These are phyloP conservation scores for Tineola bisselliella DNA, from an alignment of 2,888 invertebrate genomes.

Conservation along the genomic window DNA sequence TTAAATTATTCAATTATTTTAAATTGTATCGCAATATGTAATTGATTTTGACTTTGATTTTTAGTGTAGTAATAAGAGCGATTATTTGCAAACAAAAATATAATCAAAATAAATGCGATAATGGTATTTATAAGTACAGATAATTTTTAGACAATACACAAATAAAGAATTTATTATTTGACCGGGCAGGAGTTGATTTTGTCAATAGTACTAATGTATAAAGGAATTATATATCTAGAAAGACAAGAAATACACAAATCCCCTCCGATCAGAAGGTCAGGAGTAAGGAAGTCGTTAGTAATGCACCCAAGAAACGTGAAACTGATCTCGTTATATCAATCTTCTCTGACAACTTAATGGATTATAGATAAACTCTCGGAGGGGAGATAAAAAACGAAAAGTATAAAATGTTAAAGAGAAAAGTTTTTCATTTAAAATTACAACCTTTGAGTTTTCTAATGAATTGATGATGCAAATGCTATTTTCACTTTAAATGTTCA, in stretches of 20 bases:
- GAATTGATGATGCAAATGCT: constrained; percentile 9
- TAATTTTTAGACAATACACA: no score
- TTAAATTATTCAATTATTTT: no score
- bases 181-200: no score
- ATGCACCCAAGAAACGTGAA: constrained; percentile 53
- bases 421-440: constrained; percentile 7
- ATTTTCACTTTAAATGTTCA: background rate
- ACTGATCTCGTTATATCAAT: constrained; percentile 54
- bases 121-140: no score
- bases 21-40: no score
- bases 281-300: constrained; percentile 27
- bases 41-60: no score
- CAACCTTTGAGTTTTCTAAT: constrained; percentile 10
- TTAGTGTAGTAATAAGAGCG: no score
- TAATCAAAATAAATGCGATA: no score
- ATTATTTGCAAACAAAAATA: no score
- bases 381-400: constrained; percentile 29
- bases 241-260: constrained; percentile 4
- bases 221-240: background rate
- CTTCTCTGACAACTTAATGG: constrained; percentile 61
- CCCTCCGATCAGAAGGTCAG: background rate
- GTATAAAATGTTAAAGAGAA: background rate
- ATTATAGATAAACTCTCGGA: constrained; percentile 45
- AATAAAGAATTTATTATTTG: no score
- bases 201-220: background rate